Base-by-base conservation (phyloP, 2,113 vertebrate species). In the Actenoides hombroni region DNA sequence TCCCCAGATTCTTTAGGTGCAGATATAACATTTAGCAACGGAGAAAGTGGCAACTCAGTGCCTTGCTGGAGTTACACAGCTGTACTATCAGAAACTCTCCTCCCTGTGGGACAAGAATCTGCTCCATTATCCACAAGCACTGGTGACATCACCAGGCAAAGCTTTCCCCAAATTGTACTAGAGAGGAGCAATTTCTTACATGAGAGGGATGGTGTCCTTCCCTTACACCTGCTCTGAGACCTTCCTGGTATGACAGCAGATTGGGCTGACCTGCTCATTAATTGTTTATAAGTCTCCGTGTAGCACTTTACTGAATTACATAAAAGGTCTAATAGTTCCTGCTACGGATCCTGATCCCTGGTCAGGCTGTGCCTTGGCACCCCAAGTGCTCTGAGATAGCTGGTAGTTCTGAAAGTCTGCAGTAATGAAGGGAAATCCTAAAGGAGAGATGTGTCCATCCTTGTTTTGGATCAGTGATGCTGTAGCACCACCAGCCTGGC, bases 251-350 rank as follows among this genome's bases (percentile, higher is more conserved):
- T 26, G 48, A 60, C 15, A 67, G 20, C 49, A 77, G 44, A 71
- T 51, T 78, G 91, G 57, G 44, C 40, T 93, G 88, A 83, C 48
- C 68, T 39, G 69, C 56, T 94, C 48, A 35, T 90, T 53, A 81
- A 71, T 68, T 71, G 56, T 93, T 94, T n/a, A 86, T 39, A 35
- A 37, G 18, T 39, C 20, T 73, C 51, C 2, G 0, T 37, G 37
- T 40, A n/a, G 25, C 1, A 1, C 68, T 87, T 88, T 81, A 69
- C 64, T 42, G 49, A 92, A 83, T 80, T 83, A 92, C 67, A 39
- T 53, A 54, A 69, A 90, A 53, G 82, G 44, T 90, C 69, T 91
- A 39, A 49, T 4, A 57, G 85, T 5, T 77, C 69, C 85, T 90
- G 49, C 51, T 42, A 24, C 4, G 40, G 60, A 65, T 86, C 54